Evolutionary conservation across 53 echinoderm and acorn worm species (phyloP).

Genomic region (Temnopleurus reevesii): DNA sequence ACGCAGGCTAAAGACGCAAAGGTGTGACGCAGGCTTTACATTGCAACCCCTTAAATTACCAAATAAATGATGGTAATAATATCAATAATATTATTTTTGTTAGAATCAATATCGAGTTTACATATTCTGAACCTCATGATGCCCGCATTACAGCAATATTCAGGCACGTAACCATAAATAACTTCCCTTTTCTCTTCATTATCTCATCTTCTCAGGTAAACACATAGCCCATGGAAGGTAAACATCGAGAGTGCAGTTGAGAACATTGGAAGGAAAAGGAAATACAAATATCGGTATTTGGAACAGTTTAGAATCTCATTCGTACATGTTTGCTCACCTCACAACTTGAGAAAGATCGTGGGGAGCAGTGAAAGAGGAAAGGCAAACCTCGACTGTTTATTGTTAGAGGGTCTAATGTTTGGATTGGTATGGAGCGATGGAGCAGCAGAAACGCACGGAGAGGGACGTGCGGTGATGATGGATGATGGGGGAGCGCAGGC

Average conservation of each 20-base stretch:
- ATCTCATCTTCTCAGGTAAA: neutral
- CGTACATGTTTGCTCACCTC: neutral
- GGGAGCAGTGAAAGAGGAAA: neutral
- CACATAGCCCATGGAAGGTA: neutral
- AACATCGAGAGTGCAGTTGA: conserved; percentile 6
- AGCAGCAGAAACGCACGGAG: neutral
- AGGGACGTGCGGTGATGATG: conserved; percentile 5
- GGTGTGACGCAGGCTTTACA: too few relatives aligned
- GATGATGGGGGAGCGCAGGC: conserved; percentile 20
- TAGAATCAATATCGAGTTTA: too few relatives aligned
- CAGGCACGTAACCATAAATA: too few relatives aligned
- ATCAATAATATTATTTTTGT: too few relatives aligned
- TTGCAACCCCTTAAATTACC: too few relatives aligned
- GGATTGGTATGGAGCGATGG: neutral
- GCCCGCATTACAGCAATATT: too few relatives aligned
- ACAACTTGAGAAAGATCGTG: too few relatives aligned
- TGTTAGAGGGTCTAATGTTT: neutral
- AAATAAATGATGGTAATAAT: too few relatives aligned
- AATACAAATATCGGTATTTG: conserved; percentile 6
- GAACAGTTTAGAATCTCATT: neutral
- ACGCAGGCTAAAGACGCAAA: too few relatives aligned
- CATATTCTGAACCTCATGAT: too few relatives aligned
- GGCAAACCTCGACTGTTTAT: conserved; percentile 19
- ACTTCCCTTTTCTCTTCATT: neutral
- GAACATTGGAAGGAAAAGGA: neutral